A percentile compares a stretch with the other conserved stretches of the same genome.
phyloP scores from a whole-genome alignment of 2,888 invertebrate genomes.

The Drosophila pseudotakahashii region DNA sequence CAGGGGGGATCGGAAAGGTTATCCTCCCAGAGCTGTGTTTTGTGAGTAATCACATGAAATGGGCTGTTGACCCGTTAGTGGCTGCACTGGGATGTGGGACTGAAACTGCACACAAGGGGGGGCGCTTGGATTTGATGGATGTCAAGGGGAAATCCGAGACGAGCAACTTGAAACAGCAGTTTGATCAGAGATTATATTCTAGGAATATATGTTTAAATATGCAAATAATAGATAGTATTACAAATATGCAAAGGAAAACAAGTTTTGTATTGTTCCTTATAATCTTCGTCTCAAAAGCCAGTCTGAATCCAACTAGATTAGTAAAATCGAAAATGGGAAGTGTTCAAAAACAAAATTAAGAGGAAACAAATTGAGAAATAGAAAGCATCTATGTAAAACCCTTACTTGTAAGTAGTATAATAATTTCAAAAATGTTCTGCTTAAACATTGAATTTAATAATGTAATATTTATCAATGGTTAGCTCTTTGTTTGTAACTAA shows the following conservation, averaged over 20 bases:
- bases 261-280: not conserved
- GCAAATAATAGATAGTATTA: not conserved
- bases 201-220: not conserved
- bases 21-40: conserved; percentile 33
- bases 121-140: conserved; percentile 27
- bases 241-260: not conserved
- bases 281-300: too few species aligned
- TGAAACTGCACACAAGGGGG: conserved; percentile 7
- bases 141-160: conserved; percentile 24
- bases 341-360: too few species aligned
- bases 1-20: conserved; percentile 3
- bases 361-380: too few species aligned
- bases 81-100: conserved; percentile 8
- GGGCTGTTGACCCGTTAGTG: conserved; percentile 53
- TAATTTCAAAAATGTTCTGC: too few species aligned
- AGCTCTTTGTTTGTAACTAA: too few species aligned
- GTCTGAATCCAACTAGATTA: too few species aligned
- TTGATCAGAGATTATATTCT: conserved; percentile 3
- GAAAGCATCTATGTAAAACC: too few species aligned
- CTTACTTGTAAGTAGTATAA: too few species aligned
- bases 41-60: conserved; percentile 60
- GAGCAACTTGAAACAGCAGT: not conserved
- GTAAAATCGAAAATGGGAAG: too few species aligned
- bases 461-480: too few species aligned
- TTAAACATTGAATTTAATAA: too few species aligned